Percentiles rank a stretch among this genome's conserved stretches.
These are phyloP conservation scores for Tyto alba DNA, from an alignment of 2,113 vertebrate species.

Conservation along the genomic window DNA sequence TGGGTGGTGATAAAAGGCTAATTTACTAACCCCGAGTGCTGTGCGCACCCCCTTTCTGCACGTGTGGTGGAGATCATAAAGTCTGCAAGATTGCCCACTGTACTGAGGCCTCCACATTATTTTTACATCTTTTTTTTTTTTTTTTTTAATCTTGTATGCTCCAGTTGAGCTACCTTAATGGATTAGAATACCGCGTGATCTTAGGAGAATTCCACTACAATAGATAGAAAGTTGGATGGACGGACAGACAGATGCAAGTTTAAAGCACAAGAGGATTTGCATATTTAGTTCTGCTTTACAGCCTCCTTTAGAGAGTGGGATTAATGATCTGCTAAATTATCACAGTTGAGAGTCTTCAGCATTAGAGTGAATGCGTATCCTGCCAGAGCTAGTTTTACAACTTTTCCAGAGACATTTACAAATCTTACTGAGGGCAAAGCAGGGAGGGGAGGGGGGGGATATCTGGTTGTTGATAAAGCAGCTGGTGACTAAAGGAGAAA, in stretches of 20 bases:
- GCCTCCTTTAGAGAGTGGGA: constrained; percentile 68
- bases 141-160: constrained; percentile 46
- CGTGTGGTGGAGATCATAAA: not conserved
- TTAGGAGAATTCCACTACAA: constrained; percentile 54
- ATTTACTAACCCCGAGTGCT: constrained; percentile 1
- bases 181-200: constrained; percentile 43
- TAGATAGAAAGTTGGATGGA: constrained; percentile 58
- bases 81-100: not conserved
- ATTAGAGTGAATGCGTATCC: constrained; percentile 29
- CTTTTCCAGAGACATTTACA: constrained; percentile 40
- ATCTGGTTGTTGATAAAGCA: constrained; percentile 15
- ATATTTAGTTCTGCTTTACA: constrained; percentile 76
- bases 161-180: constrained; percentile 55
- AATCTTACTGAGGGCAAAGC: not conserved
- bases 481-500: constrained; percentile 8
- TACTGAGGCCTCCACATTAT: not conserved
- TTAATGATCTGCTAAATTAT: constrained; percentile 78
- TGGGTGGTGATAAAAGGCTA: constrained; percentile 23
- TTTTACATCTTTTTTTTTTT: not conserved
- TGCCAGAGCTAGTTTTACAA: constrained; percentile 53
- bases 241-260: constrained; percentile 68
- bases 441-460: not conserved
- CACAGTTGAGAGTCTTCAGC: constrained; percentile 63
- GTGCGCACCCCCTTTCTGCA: not conserved
- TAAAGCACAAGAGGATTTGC: constrained; percentile 72